Evolutionary conservation across 2,113 vertebrate genomes (phyloP).

Genomic region (Tympanuchus pallidicinctus): DNA sequence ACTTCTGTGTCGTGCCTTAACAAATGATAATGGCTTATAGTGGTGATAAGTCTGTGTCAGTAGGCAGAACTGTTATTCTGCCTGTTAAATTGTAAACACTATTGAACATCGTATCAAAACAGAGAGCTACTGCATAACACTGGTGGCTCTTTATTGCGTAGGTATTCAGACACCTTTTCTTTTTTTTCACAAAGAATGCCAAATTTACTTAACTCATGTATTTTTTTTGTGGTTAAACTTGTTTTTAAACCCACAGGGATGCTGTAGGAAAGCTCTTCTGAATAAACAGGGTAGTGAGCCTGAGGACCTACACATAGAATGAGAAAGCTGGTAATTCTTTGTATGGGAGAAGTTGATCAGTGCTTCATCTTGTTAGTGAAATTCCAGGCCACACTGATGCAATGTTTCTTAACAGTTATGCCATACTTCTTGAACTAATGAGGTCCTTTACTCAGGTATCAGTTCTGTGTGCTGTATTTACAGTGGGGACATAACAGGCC

Average conservation of each 20-base stretch:
- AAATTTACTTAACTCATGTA: background rate
- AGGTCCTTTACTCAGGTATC: background rate
- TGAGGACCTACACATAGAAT: background rate
- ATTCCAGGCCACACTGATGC: background rate
- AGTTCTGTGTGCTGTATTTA: background rate
- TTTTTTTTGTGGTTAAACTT: background rate
- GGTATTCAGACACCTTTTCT: background rate
- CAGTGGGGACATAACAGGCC: background rate
- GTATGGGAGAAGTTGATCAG: background rate
- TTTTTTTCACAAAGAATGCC: background rate
- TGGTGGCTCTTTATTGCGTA: background rate
- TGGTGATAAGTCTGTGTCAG: background rate
- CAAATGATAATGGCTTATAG: background rate
- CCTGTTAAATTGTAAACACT: background rate
- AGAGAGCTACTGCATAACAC: background rate
- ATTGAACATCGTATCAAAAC: background rate
- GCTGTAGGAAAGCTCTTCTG: background rate
- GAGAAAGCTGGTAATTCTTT: background rate
- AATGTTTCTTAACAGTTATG: background rate
- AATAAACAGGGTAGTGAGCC: background rate
- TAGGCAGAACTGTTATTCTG: background rate
- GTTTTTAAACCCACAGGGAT: background rate
- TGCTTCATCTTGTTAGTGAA: background rate
- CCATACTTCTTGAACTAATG: background rate
- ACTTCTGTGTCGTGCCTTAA: background rate